Evolutionary conservation across 2,888 invertebrate species (phyloP).

Genomic region (Eugnorisma glareosa): DNA sequence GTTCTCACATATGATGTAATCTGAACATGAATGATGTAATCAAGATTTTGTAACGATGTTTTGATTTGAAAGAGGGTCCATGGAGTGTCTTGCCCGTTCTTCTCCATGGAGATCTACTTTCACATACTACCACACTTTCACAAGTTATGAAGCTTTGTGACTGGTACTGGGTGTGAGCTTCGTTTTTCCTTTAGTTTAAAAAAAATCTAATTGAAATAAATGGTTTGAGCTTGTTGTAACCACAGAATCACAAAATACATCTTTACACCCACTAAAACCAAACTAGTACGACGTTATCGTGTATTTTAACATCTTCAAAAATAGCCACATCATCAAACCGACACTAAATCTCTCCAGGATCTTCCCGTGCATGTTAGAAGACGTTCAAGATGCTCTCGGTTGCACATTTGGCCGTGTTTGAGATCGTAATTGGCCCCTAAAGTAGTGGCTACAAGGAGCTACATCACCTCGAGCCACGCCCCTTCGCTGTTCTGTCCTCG

Average conservation of each 20-base stretch:
- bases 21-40: too few species aligned
- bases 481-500: constrained; percentile 71
- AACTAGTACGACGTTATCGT: not conserved
- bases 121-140: too few species aligned
- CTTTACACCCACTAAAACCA: not conserved
- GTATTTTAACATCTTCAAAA: not conserved
- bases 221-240: too few species aligned
- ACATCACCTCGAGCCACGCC: constrained; percentile 77
- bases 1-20: too few species aligned
- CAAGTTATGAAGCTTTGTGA: too few species aligned
- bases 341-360: constrained; percentile 24
- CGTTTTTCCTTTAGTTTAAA: too few species aligned
- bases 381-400: constrained; percentile 46
- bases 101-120: too few species aligned
- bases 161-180: too few species aligned
- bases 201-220: too few species aligned
- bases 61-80: too few species aligned
- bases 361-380: constrained; percentile 34
- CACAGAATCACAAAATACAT: not conserved
- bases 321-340: constrained; percentile 43
- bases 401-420: constrained; percentile 65
- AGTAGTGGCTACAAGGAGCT: constrained; percentile 65
- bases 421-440: constrained; percentile 68
- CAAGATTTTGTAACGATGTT: too few species aligned
- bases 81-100: too few species aligned